Conservation (phyloP, 2,888 invertebrate genomes). For the Heliconius hortense region DNA sequence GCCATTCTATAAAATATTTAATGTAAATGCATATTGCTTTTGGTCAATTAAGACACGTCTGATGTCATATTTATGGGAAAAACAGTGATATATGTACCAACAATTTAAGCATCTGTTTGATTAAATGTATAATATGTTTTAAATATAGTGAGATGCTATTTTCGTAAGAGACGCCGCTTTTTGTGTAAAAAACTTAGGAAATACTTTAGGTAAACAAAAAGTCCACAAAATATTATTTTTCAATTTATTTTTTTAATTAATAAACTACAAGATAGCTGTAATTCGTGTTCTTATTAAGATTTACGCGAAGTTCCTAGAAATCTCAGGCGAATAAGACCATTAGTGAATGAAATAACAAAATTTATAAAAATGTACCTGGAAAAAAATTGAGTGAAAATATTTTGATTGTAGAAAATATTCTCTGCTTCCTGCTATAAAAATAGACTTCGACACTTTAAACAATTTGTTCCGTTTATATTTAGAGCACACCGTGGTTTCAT, state of each 20-base stretch:
- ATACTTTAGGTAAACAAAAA: background rate
- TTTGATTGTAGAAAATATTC: background rate
- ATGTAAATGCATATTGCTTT: background rate
- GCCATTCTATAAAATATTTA: background rate
- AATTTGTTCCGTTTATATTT: background rate
- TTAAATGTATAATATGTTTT: too few relatives aligned
- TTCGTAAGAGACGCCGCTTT: too few relatives aligned
- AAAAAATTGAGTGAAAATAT: background rate
- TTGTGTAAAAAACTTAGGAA: background rate
- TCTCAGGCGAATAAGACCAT: slow-evolving; percentile 2
- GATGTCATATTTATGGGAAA: too few relatives aligned
- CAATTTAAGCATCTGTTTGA: too few relatives aligned
- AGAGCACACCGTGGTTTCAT: background rate
- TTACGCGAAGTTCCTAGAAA: background rate
- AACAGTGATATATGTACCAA: too few relatives aligned
- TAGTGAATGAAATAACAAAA: background rate
- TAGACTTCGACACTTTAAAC: background rate
- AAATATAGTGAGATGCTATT: too few relatives aligned
- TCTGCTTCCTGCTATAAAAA: background rate
- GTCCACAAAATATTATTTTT: background rate
- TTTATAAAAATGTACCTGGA: background rate
- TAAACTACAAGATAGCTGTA: background rate
- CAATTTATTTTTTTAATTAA: background rate
- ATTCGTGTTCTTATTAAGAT: background rate
- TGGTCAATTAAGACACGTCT: background rate